Percentiles rank a stretch among this genome's conserved stretches.
Conservation (phyloP, 2,888 invertebrate species). For the Formica aserva region DNA sequence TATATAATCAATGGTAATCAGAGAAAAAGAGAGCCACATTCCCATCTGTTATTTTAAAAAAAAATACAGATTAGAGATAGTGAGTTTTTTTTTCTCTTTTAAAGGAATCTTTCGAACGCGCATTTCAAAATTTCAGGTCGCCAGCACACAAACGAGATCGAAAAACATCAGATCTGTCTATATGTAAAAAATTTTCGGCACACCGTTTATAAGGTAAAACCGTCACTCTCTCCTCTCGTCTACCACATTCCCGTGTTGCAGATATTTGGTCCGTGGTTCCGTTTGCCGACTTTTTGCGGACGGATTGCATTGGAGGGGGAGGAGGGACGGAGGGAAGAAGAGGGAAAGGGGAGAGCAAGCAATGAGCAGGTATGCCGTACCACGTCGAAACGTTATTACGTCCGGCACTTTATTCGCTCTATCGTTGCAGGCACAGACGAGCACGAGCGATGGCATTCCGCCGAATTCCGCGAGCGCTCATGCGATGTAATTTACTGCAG, state of each 20-base stretch:
- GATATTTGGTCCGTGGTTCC: slow-evolving; percentile 19
- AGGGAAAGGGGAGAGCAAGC: not conserved
- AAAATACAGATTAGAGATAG: not conserved
- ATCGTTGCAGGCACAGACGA: slow-evolving; percentile 19
- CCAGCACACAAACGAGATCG: not conserved
- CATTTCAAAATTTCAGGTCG: not conserved
- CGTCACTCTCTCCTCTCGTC: slow-evolving; percentile 30
- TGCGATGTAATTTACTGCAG: slow-evolving; percentile 42
- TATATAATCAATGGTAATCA: not conserved
- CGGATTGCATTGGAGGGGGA: not conserved
- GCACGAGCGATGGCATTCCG: slow-evolving; percentile 14
- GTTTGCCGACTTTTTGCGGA: slow-evolving; percentile 33
- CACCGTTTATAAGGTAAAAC: slow-evolving; percentile 23
- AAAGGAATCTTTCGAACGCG: not conserved
- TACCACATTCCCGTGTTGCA: slow-evolving; percentile 18
- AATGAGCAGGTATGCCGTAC: slow-evolving; percentile 3
- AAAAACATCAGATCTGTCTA: not conserved
- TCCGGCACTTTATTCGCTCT: slow-evolving; percentile 47
- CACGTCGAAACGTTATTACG: slow-evolving; percentile 53
- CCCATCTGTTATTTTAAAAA: too few species aligned
- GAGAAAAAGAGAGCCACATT: not conserved
- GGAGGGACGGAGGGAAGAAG: not conserved
- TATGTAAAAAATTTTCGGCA: not conserved
- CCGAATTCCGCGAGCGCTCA: slow-evolving; percentile 47
- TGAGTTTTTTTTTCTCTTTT: not conserved